These are phyloP conservation scores for Biston betularia DNA, from an alignment of 2,888 invertebrate species.

Conservation along the genomic window DNA sequence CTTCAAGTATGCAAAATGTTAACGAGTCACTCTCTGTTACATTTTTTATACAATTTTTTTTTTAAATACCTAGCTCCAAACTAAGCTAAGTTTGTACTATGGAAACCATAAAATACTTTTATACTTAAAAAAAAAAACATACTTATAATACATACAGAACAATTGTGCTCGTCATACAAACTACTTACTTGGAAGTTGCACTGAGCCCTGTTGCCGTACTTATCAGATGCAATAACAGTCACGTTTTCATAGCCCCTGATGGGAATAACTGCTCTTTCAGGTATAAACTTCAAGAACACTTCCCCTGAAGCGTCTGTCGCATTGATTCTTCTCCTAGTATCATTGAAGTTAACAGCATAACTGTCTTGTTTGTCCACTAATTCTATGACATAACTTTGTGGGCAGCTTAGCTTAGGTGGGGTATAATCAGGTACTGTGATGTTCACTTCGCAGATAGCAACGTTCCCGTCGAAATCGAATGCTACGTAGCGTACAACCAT, in stretches of 20 bases:
- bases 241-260: constrained; percentile 97
- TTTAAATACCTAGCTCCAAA: too few species aligned
- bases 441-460: constrained; percentile 98
- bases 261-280: constrained; percentile 93
- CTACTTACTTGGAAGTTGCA: constrained; percentile 94
- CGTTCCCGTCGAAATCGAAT: constrained; percentile 98
- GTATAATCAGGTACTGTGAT: constrained; percentile 97
- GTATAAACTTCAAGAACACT: constrained; percentile 92
- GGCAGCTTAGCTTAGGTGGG: constrained; percentile 95
- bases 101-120: too few species aligned
- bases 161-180: background rate
- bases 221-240: constrained; percentile 95
- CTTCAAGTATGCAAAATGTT: too few species aligned
- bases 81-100: too few species aligned
- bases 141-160: too few species aligned
- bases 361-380: constrained; percentile 95
- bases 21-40: too few species aligned
- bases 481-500: constrained; percentile 98
- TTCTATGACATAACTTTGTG: constrained; percentile 97
- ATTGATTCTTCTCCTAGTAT: constrained; percentile 93
- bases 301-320: constrained; percentile 96
- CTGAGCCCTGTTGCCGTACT: constrained; percentile 94
- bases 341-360: constrained; percentile 96
- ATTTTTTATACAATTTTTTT: too few species aligned
- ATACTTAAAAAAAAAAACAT: too few species aligned